Evolutionary conservation across 2,113 vertebrate genomes (phyloP).

Genomic region (Tonatia bakeri): DNA sequence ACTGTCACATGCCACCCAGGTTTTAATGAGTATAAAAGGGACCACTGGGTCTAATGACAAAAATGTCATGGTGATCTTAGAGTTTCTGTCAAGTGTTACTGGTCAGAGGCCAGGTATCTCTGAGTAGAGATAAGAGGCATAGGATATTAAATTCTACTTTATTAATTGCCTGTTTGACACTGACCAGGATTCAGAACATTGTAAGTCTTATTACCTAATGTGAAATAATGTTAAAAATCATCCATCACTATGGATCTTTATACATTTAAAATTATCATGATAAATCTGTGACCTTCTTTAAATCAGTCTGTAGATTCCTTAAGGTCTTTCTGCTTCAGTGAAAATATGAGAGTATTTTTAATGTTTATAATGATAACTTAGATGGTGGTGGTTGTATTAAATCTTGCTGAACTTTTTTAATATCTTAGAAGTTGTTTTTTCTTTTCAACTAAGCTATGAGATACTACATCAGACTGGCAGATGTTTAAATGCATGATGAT

Average conservation of each 20-base stretch:
- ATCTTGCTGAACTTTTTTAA: slow-evolving; percentile 10
- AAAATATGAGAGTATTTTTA: slow-evolving; percentile 26
- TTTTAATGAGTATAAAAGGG: neutral
- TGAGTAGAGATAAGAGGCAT: neutral
- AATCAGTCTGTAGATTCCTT: neutral
- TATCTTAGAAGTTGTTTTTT: neutral
- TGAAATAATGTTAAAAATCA: neutral
- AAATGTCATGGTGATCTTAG: neutral
- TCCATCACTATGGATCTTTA: neutral
- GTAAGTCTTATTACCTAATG: neutral
- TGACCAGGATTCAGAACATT: neutral
- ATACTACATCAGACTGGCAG: neutral
- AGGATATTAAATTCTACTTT: neutral
- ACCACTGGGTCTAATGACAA: neutral
- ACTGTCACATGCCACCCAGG: neutral
- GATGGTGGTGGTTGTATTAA: neutral
- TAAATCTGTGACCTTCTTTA: neutral
- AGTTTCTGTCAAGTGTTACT: neutral
- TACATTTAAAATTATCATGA: neutral
- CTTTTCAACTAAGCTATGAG: neutral
- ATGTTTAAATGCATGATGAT: neutral
- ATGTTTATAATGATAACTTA: neutral
- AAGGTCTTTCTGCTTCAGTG: neutral
- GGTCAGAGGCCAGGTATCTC: neutral
- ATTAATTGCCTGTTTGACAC: neutral